phyloP scores from a whole-genome alignment of 2,888 invertebrate genomes.

The Entomobrya multifasciata region DNA sequence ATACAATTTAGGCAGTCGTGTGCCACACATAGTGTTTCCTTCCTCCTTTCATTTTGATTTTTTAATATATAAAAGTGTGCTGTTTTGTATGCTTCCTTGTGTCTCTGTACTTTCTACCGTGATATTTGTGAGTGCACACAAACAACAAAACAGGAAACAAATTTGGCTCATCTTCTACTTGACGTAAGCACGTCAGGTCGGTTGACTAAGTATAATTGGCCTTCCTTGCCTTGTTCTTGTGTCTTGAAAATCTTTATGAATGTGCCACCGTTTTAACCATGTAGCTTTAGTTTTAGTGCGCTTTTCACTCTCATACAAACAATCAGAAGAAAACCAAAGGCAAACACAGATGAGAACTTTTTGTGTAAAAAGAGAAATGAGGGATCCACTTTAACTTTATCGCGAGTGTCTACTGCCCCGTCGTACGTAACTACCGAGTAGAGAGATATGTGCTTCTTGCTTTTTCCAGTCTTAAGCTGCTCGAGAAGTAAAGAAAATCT shows the following conservation, averaged over 20 bases:
- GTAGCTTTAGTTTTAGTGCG: conserved; percentile 1
- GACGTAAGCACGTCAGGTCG: conserved; percentile 56
- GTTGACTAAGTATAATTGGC: conserved; percentile 65
- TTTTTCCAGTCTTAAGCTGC: background rate
- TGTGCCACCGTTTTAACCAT: background rate
- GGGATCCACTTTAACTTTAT: conserved; percentile 50
- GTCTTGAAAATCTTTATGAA: conserved; percentile 33
- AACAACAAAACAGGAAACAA: conserved; percentile 63
- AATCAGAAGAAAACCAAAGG: conserved; percentile 28
- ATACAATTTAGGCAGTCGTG: no score
- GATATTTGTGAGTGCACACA: background rate
- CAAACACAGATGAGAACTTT: conserved; percentile 31
- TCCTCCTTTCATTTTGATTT: no score
- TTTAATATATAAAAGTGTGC: no score
- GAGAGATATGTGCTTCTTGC: background rate
- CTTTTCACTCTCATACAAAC: no score
- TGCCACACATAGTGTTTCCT: no score
- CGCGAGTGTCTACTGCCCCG: conserved; percentile 1
- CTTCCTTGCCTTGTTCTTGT: no score
- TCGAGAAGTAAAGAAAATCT: conserved; percentile 15
- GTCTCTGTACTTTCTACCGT: no score
- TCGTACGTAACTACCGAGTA: background rate
- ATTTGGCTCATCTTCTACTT: conserved; percentile 67
- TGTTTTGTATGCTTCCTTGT: no score
- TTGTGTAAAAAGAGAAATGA: conserved; percentile 28